phyloP scores from a whole-genome alignment of 2,888 invertebrate species.

The Drosophila kokeensis region DNA sequence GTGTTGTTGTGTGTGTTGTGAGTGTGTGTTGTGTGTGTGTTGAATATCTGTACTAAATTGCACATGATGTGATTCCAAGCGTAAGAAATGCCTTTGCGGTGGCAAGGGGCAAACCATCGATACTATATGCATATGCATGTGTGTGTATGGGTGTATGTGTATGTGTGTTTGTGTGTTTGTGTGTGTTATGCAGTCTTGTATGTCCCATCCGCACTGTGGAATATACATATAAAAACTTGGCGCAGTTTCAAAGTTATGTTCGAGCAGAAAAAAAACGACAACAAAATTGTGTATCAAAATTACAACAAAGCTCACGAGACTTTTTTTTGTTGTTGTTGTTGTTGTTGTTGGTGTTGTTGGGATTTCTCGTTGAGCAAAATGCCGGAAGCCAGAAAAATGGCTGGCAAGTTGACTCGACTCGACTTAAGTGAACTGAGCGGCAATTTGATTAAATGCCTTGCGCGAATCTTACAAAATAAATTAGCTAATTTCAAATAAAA shows the following conservation, averaged over 20 bases:
- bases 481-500: conserved; percentile 62
- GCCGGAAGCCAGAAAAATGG: conserved; percentile 56
- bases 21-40: conserved; percentile 29
- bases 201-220: conserved; percentile 27
- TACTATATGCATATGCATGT: conserved; percentile 37
- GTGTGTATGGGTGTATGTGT: neutral
- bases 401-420: conserved; percentile 43
- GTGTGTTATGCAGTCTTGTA: neutral
- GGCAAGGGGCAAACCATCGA: conserved; percentile 51
- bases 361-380: conserved; percentile 38
- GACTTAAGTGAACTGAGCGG: conserved; percentile 33
- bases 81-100: conserved; percentile 66
- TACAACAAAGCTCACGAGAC: conserved; percentile 60
- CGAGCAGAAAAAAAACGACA: conserved; percentile 20
- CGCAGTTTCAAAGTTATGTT: conserved; percentile 73
- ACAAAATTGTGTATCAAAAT: conserved; percentile 70
- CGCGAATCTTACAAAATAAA: conserved; percentile 59
- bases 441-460: conserved; percentile 75
- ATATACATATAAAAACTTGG: conserved; percentile 75
- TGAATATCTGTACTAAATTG: conserved; percentile 75
- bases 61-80: conserved; percentile 81
- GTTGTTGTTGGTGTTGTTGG: conserved; percentile 7
- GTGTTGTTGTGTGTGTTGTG: conserved; percentile 13
- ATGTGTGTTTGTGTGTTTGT: neutral
- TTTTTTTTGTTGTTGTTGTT: conserved; percentile 28